Evolutionary conservation across 2,113 vertebrate species (phyloP).

Genomic region (Philantomba maxwellii): DNA sequence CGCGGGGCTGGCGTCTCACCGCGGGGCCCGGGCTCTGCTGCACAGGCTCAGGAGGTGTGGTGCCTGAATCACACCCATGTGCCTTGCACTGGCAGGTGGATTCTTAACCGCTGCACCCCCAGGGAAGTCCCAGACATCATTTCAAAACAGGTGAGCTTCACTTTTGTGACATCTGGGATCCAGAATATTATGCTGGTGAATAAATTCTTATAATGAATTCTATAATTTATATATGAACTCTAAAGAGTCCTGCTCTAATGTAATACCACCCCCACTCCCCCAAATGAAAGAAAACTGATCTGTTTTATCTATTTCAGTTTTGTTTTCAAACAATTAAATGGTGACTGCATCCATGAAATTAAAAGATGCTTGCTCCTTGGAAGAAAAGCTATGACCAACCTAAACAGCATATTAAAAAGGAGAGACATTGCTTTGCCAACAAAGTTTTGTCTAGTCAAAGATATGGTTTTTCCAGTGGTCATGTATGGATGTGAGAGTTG

Average conservation of each 20-base stretch:
- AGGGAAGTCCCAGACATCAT: not conserved
- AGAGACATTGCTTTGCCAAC: not conserved
- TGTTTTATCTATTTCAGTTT: not conserved
- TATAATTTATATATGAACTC: not conserved
- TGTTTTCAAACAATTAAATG: not conserved
- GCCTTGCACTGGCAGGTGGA: not conserved
- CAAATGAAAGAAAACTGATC: not conserved
- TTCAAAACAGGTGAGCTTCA: not conserved
- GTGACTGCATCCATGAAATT: not conserved
- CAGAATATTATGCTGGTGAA: not conserved
- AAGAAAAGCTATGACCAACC: not conserved
- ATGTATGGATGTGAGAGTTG: not conserved
- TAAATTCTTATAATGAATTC: not conserved
- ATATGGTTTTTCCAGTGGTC: not conserved
- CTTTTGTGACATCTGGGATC: not conserved
- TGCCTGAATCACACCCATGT: not conserved
- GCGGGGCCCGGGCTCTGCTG: not conserved
- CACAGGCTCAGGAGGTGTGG: not conserved
- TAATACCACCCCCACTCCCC: not conserved
- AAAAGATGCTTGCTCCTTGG: not conserved
- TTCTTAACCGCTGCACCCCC: not conserved
- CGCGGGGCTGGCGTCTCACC: fast-evolving
- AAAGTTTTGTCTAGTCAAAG: not conserved
- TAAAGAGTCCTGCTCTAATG: not conserved
- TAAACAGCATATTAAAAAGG: not conserved